Base-by-base conservation (phyloP, 2,113 vertebrate genomes). In the Chloroceryle aenea region DNA sequence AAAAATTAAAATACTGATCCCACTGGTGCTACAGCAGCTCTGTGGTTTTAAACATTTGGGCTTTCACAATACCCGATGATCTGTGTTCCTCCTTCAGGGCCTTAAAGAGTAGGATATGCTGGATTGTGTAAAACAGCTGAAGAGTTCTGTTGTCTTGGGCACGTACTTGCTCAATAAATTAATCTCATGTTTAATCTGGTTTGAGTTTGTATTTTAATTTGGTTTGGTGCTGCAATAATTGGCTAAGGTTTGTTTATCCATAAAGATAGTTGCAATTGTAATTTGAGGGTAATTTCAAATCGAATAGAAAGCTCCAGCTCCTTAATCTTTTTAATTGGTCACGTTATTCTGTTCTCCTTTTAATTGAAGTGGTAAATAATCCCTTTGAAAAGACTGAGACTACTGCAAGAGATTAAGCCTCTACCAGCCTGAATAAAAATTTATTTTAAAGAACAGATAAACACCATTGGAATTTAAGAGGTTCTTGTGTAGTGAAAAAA, bases 41-140 rank as follows among this genome's bases (percentile, higher is more conserved):
- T 36, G 12, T 85, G 32, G 18, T n/a, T 64, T 73, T 50, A 59
- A 85, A 55, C 14, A 12, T 36, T 32, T 18, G 61, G 20, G n/a
- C 40, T 74, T 84, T 52, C 32, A 17, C 12, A 50, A 0, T 52
- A n/a, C 14, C 18, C 59, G 27, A 7, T 23, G 32, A 8, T 58
- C 45, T 48, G 15, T n/a, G 1, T 47, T 79, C n/a, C 7, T 74
- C 25, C 50, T 62, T 66, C 43, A 47, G 48, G 53, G 55, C 75
- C 1, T 1, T 38, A 34, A 20, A 12, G 13, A 21, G 6, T 69
- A 52, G 53, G 77, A n/a, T 27, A 11, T 0, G 0, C 10, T 53
- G 22, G 19, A 7, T 4, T 48, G 48, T 29, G 17, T 74, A 32
- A 13, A 84, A 34, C 23, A 61, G 36, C 40, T 23, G 22, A 77